Evolutionary conservation across 1,140 invertebrate genomes (phyloP).

Genomic region (Apis cerana): DNA sequence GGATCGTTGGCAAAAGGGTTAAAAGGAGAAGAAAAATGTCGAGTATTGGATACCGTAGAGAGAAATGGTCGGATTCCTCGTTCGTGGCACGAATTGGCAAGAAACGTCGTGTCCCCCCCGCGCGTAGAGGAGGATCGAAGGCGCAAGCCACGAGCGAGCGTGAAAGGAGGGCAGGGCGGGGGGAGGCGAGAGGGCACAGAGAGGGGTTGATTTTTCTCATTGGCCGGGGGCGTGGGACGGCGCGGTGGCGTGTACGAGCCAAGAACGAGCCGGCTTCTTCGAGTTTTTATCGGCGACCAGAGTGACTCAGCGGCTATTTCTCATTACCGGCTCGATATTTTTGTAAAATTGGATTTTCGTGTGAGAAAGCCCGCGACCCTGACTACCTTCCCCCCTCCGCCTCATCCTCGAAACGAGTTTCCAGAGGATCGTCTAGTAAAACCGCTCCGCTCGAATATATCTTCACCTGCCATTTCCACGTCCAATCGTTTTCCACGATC

Average conservation of each 20-base stretch:
- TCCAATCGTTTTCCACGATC: too few relatives aligned
- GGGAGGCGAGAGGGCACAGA: not conserved
- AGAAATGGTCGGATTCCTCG: not conserved
- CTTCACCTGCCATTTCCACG: not conserved
- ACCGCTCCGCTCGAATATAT: not conserved
- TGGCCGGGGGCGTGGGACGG: conserved; percentile 65
- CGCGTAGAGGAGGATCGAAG: conserved; percentile 35
- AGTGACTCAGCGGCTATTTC: conserved; percentile 70
- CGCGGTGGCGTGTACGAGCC: conserved; percentile 43
- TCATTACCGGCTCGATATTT: conserved; percentile 70
- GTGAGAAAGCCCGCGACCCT: conserved; percentile 65
- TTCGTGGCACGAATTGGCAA: conserved; percentile 9
- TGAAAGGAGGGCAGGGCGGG: not conserved
- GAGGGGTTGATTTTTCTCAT: conserved; percentile 68
- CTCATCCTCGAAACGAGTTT: conserved; percentile 21
- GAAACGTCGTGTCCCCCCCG: not conserved
- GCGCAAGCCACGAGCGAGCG: not conserved
- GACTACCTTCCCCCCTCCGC: conserved; percentile 20
- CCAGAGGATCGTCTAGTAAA: not conserved
- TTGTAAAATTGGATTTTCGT: conserved; percentile 73
- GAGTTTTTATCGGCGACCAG: conserved; percentile 62
- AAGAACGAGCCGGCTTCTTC: conserved; percentile 62
- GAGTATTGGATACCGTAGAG: not conserved
- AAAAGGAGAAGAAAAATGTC: too few relatives aligned
- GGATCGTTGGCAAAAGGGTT: too few relatives aligned